Base-by-base conservation (phyloP, 1,140 invertebrate species). In the Patella vulgata region DNA sequence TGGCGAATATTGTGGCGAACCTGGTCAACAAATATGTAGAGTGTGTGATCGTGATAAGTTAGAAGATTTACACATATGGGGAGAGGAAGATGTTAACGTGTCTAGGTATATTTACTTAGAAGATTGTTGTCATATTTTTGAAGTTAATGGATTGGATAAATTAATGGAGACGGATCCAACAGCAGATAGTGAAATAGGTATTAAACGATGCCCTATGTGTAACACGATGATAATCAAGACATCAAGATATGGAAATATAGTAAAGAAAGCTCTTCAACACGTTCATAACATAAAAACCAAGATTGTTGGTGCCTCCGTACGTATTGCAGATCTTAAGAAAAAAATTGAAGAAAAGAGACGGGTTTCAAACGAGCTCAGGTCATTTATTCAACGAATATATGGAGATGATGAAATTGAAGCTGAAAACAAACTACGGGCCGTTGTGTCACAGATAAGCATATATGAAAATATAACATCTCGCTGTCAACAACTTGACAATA, bases 1-100 rank as follows among this genome's bases (percentile, higher is more conserved):
- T 78, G 82, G 85, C 33, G 90, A 92, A 87, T 76, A 87, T 83
- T 92, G 91, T 82, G 89, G 89, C 14, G 90, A 91, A 87, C 73
- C 87, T 85, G 74, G 84, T 76, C 87, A 81, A 71, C 46, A 14
- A 0, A 23, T 73, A 31, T 77, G 75, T 44, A 8, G 25, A n/a
- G 23, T 59, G 9, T 77, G 75, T 52, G 28, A 74, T 28, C 48
- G 50, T 21, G 57, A 67, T 14, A 53, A 55, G 14, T n/a, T 36
- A 8, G 33, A 36, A 36, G 14, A 36, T 8, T 36, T 36, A 14
- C 5, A 36, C 14, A 36, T 36, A 8, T 36, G 33, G 33, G 33
- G 33, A 8, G 5, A 5, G 5, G 33, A 36, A 36, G 33, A 36
- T 36, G 14, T 36, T 36, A 8, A 5, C 5, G 33, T 59, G 21